Evolutionary conservation across 2,797 vertebrate species (phyloP).

Genomic region (Valencia hispanica): DNA sequence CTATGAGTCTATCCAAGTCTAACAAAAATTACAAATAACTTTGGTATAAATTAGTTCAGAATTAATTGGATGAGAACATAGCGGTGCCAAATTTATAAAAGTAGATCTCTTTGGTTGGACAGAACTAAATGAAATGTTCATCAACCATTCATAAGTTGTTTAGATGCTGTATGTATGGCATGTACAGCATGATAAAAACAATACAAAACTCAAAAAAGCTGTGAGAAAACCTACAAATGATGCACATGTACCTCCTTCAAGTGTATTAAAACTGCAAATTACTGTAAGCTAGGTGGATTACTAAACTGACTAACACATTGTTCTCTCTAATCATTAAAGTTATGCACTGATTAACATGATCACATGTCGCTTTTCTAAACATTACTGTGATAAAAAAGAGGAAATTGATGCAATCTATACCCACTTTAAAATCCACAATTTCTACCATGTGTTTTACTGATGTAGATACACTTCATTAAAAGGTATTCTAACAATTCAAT

Average conservation of each 20-base stretch:
- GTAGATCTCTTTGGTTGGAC: background rate
- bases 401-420: background rate
- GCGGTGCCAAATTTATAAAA: background rate
- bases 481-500: background rate
- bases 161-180: background rate
- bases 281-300: constrained; percentile 14
- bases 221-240: constrained; percentile 9
- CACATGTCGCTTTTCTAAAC: background rate
- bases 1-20: constrained; percentile 26
- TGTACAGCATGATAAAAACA: too few species aligned
- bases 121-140: background rate
- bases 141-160: background rate
- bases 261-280: constrained; percentile 14
- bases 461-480: background rate
- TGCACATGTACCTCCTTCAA: background rate
- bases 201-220: constrained; percentile 18
- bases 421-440: background rate
- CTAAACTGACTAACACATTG: constrained; percentile 17
- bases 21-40: constrained; percentile 56
- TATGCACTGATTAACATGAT: background rate
- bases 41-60: constrained; percentile 52
- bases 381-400: constrained; percentile 16
- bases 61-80: background rate
- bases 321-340: constrained; percentile 9
- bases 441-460: too few species aligned